Conservation (phyloP, 2,888 invertebrate species). For the Notodonta ziczac region DNA sequence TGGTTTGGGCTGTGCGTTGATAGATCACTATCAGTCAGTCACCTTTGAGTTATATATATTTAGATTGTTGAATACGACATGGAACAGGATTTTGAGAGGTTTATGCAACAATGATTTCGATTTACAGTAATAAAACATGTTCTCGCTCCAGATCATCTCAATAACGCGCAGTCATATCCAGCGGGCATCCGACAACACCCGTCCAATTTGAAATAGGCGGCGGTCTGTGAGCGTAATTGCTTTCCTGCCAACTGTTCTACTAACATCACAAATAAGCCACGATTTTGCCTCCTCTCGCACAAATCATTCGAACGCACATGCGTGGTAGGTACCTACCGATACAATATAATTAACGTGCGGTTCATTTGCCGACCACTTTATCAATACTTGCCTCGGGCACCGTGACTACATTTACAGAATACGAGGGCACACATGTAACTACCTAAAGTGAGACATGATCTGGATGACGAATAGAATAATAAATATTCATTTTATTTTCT, state of each 20-base stretch:
- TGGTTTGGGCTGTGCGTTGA: no score
- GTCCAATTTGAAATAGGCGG: conserved; percentile 27
- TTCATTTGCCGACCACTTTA: conserved; percentile 2
- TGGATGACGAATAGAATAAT: no score
- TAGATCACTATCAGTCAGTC: no score
- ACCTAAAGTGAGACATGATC: no score
- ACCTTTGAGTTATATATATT: no score
- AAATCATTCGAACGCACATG: conserved; percentile 20
- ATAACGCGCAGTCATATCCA: conserved; percentile 25
- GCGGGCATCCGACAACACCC: conserved; percentile 19
- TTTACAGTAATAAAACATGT: conserved; percentile 12
- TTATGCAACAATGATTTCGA: conserved; percentile 7
- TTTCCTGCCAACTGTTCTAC: conserved; percentile 32
- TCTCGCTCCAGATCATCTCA: conserved; percentile 20
- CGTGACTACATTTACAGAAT: background rate
- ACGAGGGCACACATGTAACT: no score
- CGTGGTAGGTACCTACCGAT: background rate
- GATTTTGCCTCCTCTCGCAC: conserved; percentile 18
- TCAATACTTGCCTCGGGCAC: background rate
- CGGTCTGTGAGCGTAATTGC: conserved; percentile 33
- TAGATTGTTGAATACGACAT: no score
- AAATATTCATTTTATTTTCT: no score
- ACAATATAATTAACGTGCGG: conserved; percentile 4
- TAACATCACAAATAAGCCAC: conserved; percentile 31
- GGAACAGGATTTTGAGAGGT: no score